Base-by-base conservation (phyloP, 2,888 invertebrate species). In the Sarcophaga carnaria region DNA sequence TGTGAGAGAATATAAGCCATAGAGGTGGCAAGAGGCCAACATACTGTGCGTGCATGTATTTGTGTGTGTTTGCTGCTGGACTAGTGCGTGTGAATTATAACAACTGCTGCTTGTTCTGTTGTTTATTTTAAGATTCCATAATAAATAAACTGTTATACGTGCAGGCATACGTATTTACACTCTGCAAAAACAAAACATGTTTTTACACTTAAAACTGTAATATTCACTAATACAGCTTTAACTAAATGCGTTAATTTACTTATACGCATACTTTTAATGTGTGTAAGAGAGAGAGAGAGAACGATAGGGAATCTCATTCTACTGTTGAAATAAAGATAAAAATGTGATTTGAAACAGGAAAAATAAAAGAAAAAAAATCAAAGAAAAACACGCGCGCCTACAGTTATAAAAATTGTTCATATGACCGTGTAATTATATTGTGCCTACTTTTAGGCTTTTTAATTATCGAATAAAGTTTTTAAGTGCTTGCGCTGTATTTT, bases 101-200 rank as follows among this genome's bases (percentile, higher is more conserved):
- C 70, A 77, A 76, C 63, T 70, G 64, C 37, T 76, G 22, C 49
- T 6, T 37, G 37, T 37, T 37, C 2, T 37, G 8, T 37, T 75
- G 25, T 63, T 76, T 70, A 54, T 75, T 37, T 63, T 27, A 63
- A 63, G 81, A 62, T 69, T 49, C 63, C 67, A 47, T 12, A 59
- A 76, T 76, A 81, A 81, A 76, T 63, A 81, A 70, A 70, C 63
- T 70, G 67, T 76, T 81, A 59, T 64, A 60, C 22, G 59, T 54
- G n/a, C 37, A 37, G 49, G 64, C 25, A 27, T 22, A 64, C 59
- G 0, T 54, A 54, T 4, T 54, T 54, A 54, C 54, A 54, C 45
- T 12, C 14, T 25, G 25, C 11, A 45, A n/a, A 17, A 37, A 37
- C 10, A 37, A 37, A 27, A 76, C 64, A 82, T 64, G 70, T 20